These are phyloP conservation scores for Pampusana beccarii DNA, from an alignment of 2,113 vertebrate genomes.

Conservation along the genomic window DNA sequence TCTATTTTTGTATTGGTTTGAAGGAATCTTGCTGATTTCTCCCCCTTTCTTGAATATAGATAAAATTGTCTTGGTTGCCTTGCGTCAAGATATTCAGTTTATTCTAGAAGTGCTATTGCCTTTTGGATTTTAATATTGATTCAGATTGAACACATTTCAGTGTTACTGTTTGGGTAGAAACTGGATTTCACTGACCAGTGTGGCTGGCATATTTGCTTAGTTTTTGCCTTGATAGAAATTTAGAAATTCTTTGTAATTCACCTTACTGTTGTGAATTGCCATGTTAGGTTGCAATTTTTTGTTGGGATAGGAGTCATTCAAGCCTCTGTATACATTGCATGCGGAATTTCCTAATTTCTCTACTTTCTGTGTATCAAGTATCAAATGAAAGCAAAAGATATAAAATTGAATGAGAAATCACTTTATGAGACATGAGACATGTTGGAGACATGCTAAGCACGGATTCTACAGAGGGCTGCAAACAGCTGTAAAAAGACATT, in stretches of 20 bases:
- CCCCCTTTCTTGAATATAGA: background rate
- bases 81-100: background rate
- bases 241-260: background rate
- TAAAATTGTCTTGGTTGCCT: background rate
- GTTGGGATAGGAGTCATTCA: background rate
- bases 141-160: background rate
- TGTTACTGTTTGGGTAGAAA: background rate
- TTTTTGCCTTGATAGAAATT: background rate
- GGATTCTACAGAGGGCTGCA: background rate
- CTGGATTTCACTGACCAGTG: background rate
- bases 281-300: background rate
- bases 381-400: background rate
- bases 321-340: background rate
- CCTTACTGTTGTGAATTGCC: background rate
- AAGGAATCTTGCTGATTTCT: background rate
- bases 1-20: background rate
- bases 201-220: background rate
- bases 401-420: background rate
- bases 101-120: background rate
- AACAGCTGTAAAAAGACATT: background rate
- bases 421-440: background rate
- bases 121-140: background rate
- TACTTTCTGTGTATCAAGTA: background rate
- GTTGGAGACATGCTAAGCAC: background rate
- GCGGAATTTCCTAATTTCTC: background rate